Evolutionary conservation across 92 coral and sea anemone genomes (phyloP).

Genomic region (Plumapathes pennacea): DNA sequence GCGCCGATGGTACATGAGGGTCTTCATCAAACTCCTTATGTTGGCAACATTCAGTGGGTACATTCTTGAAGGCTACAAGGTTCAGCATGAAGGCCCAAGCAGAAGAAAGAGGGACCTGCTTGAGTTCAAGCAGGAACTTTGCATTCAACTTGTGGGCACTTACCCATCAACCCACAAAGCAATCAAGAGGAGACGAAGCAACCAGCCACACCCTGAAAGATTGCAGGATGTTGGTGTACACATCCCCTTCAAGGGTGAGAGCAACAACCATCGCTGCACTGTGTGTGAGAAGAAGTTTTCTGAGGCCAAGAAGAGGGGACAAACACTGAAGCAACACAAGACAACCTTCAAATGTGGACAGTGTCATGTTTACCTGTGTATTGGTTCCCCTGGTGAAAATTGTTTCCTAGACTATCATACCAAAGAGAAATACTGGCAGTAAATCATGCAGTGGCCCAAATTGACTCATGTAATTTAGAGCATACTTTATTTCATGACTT

Average conservation of each 20-base stretch:
- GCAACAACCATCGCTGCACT: conserved; percentile 31
- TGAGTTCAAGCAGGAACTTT: conserved; percentile 34
- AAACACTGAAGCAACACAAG: conserved; percentile 7
- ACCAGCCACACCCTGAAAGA: conserved; percentile 9
- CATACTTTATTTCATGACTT: too few species aligned
- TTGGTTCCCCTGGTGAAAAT: conserved; percentile 41
- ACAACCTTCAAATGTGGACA: conserved; percentile 32
- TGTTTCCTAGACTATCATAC: conserved; percentile 27
- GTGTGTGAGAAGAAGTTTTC: conserved; percentile 33
- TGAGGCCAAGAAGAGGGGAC: conserved; percentile 5
- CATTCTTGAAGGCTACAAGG: conserved; percentile 38
- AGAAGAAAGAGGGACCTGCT: conserved; percentile 30
- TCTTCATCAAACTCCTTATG: conserved; percentile 30
- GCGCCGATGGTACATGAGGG: conserved; percentile 44
- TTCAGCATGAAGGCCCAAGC: conserved; percentile 21
- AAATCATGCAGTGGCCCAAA: too few species aligned
- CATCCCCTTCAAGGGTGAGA: conserved; percentile 44
- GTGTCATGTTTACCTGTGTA: conserved; percentile 39
- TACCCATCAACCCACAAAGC: conserved; percentile 19
- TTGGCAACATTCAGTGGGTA: conserved; percentile 19
- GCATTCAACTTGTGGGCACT: conserved; percentile 37
- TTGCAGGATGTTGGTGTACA: conserved; percentile 34
- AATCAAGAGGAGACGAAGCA: conserved; percentile 25
- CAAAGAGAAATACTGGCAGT: conserved; percentile 17
- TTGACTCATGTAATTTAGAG: too few species aligned